phyloP scores from a whole-genome alignment of 2,888 invertebrate species.

The Pardosa pseudoannulata region DNA sequence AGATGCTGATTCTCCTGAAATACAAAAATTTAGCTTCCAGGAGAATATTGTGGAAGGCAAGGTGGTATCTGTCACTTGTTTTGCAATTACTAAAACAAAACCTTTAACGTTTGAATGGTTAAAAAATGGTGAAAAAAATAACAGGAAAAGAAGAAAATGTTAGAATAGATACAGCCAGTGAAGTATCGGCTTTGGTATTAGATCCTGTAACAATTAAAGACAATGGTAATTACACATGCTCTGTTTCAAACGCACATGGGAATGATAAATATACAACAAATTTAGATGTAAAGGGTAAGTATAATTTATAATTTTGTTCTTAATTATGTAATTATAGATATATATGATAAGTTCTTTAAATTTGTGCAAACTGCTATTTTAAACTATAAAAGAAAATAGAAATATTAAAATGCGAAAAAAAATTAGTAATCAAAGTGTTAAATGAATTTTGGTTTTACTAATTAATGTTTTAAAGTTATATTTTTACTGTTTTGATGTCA shows the following conservation, averaged over 20 bases:
- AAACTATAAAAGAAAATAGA: too few relatives aligned
- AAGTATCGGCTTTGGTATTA: slow-evolving; percentile 35
- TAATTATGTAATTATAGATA: too few relatives aligned
- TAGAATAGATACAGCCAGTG: neutral
- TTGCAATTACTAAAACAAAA: slow-evolving; percentile 16
- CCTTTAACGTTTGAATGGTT: slow-evolving; percentile 40
- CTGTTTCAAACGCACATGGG: slow-evolving; percentile 44
- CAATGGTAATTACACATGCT: slow-evolving; percentile 68
- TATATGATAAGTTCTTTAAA: too few relatives aligned
- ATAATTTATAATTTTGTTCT: too few relatives aligned
- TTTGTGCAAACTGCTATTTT: too few relatives aligned
- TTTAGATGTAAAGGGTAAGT: slow-evolving; percentile 54
- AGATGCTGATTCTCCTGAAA: slow-evolving; percentile 41
- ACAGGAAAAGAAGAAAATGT: slow-evolving; percentile 2
- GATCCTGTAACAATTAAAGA: slow-evolving; percentile 28
- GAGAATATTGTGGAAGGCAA: slow-evolving; percentile 39
- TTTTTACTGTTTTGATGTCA: too few relatives aligned
- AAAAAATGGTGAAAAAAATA: slow-evolving; percentile 38
- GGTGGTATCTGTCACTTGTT: slow-evolving; percentile 37
- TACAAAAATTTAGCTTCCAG: slow-evolving; percentile 43
- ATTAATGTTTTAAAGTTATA: too few relatives aligned
- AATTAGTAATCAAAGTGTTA: too few relatives aligned
- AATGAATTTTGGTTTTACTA: too few relatives aligned
- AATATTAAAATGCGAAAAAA: too few relatives aligned
- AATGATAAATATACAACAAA: slow-evolving; percentile 33